Evolutionary conservation across 2,888 invertebrate species (phyloP).

Genomic region (Amblyteles armatorius): DNA sequence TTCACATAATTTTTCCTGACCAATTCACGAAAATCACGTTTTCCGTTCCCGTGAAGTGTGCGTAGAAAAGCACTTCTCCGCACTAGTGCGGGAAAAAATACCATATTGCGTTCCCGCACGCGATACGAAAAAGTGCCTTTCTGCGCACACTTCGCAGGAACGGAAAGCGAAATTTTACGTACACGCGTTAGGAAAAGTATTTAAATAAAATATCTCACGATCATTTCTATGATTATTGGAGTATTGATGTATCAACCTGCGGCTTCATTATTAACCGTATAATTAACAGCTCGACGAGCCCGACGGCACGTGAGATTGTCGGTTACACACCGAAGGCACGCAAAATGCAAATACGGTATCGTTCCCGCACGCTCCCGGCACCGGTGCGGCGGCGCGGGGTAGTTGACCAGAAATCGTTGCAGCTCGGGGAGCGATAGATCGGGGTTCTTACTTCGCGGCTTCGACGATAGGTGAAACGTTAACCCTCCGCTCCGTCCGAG

Average conservation of each 20-base stretch:
- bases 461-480: conserved; percentile 23
- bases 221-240: background rate
- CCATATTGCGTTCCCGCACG: too few species aligned
- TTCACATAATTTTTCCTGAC: too few species aligned
- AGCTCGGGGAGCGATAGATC: background rate
- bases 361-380: conserved; percentile 9
- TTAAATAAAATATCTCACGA: too few species aligned
- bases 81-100: too few species aligned
- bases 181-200: too few species aligned
- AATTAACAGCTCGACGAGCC: background rate
- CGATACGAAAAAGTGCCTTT: too few species aligned
- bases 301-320: background rate
- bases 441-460: background rate
- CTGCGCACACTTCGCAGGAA: too few species aligned
- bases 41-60: too few species aligned
- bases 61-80: too few species aligned
- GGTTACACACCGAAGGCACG: background rate
- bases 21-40: too few species aligned
- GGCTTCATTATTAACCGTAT: background rate
- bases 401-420: conserved; percentile 1
- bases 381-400: background rate
- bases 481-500: background rate
- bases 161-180: too few species aligned
- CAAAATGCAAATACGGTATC: conserved; percentile 12
- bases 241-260: background rate